Base-by-base conservation (phyloP, 2,113 vertebrate species). In the Suncus etruscus region DNA sequence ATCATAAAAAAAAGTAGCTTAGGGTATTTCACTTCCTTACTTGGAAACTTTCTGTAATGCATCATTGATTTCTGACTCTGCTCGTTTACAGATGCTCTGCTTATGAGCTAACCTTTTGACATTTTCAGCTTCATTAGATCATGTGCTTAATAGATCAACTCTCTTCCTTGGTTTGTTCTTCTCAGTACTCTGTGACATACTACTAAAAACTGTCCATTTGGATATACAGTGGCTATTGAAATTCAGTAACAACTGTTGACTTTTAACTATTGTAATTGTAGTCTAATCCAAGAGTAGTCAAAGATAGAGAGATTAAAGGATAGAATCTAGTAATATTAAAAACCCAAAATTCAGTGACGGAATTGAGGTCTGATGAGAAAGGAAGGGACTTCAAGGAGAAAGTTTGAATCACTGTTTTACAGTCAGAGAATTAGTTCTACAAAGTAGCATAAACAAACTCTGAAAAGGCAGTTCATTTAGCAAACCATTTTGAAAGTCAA, bases 401-500 rank as follows among this genome's bases (percentile, higher is more conserved):
- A 20, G 27, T 68, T 61, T 78, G 9, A 9, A 80, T 58, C 15
- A 65, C 51, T 50, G n/a, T 78, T 93, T 91, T 90, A 22, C 2
- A 48, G 14, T n/a, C 16, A 70, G 32, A 77, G 29, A 82, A 68
- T 32, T 76, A 22, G 27, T 68, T 85, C n/a, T 68, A 0, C 39
- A 20, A 50, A 29, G 32, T 11, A 5, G 24, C 31, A 29, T 25
- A 24, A 68, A 15, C 54, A 78, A 75, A 93, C 87, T 90, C 48
- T 69, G 27, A 77, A 84, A 82, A 39, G 22, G 51, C 12, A 51
- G 14, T 54, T 86, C 16, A 73, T 0, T 72, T 74, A 78, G 7
- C n/a, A 87, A 90, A 32, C 16, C 51, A 1, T 65, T 8, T 45
- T 90, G 89, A 92, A 58, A 91, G n/a, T 51, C 45, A 51, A 10